Conservation (phyloP, 53 echinoderm and acorn worm species). For the Paelopatides confundens region DNA sequence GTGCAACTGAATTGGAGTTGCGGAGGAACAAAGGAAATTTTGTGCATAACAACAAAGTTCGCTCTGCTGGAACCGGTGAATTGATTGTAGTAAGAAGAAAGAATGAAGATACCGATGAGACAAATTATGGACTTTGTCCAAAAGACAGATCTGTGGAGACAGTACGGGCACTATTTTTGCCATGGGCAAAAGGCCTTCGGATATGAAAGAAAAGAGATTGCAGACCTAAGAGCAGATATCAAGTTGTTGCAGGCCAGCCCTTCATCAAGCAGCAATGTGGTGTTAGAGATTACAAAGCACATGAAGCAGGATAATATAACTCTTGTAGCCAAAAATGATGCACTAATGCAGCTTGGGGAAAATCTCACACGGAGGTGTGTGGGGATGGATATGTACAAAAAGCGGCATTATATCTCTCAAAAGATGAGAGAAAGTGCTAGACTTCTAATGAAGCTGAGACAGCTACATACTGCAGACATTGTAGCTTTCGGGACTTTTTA, state of each 20-base stretch:
- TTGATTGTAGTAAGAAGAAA: too few species aligned
- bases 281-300: not conserved
- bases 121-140: not conserved
- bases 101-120: not conserved
- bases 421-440: slow-evolving; percentile 42
- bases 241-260: not conserved
- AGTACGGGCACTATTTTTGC: not conserved
- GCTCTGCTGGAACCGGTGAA: slow-evolving; percentile 11
- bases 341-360: slow-evolving; percentile 36
- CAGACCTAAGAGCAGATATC: slow-evolving; percentile 24
- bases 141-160: not conserved
- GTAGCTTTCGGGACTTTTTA: not conserved
- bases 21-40: slow-evolving; percentile 56
- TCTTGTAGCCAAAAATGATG: too few species aligned
- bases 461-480: not conserved
- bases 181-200: too few species aligned
- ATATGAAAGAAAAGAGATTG: not conserved
- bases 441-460: slow-evolving; percentile 16
- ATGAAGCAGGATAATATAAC: not conserved
- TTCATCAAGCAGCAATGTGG: not conserved
- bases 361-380: slow-evolving; percentile 9
- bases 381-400: slow-evolving; percentile 38
- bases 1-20: slow-evolving; percentile 49
- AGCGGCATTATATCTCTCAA: slow-evolving; percentile 34
- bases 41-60: slow-evolving; percentile 59